Percentiles rank a stretch among this genome's conserved stretches.
Evolutionary conservation across 2,797 vertebrate species (phyloP).

Genomic region (Liparis tanakae): DNA sequence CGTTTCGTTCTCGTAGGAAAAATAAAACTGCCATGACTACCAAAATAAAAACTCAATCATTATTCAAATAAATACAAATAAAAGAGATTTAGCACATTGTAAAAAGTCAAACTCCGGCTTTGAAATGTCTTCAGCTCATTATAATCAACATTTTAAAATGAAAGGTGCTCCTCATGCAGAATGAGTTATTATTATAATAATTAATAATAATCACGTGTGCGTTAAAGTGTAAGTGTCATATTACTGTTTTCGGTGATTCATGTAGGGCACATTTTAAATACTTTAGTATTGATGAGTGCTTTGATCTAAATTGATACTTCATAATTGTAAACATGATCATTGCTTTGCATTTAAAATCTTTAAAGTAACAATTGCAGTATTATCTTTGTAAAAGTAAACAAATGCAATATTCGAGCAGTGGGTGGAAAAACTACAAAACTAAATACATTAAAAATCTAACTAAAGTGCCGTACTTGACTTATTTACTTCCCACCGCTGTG

Average conservation of each 20-base stretch:
- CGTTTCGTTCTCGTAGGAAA: not conserved
- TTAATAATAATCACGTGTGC: not conserved
- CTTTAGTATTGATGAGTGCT: not conserved
- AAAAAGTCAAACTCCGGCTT: not conserved
- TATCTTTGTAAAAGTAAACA: not conserved
- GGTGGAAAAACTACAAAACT: not conserved
- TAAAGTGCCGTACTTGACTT: not conserved
- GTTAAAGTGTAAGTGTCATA: not conserved
- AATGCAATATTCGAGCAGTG: not conserved
- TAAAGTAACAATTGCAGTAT: not conserved
- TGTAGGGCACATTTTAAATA: not conserved
- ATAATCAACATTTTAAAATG: not conserved
- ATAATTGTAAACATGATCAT: not conserved
- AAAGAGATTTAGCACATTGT: not conserved
- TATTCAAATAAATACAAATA: constrained; percentile 13
- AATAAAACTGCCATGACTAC: not conserved
- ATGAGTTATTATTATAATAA: not conserved
- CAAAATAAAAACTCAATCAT: constrained; percentile 30
- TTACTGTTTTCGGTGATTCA: not conserved
- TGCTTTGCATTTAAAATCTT: not conserved
- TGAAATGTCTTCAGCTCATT: not conserved
- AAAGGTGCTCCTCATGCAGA: not conserved
- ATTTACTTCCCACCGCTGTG: not conserved
- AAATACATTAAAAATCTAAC: not conserved
- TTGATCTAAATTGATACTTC: not conserved